Evolutionary conservation across 2,113 vertebrate genomes (phyloP), one percentile per base, ranked within the genome.

Genomic region (Solenodon paradoxus): DNA sequence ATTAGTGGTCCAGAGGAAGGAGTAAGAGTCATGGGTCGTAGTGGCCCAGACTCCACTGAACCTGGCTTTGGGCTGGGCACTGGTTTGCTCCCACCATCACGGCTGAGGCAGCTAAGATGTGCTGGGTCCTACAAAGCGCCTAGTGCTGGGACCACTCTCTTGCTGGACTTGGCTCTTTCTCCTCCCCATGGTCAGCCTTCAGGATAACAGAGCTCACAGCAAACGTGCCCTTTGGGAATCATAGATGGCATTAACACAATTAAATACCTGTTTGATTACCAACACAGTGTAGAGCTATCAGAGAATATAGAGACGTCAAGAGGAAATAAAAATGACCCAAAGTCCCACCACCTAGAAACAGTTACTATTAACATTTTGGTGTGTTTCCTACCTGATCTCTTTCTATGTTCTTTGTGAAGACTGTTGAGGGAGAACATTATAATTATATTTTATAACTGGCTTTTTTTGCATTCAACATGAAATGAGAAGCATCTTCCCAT

Each of bases 401-500:
- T 86, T 38, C 40, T 57, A 20, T 63, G 26, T 1, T 57, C 7
- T 40, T 77, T 82, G 35, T n/a, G 71, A 71, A 49, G 8, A 49
- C 79, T 77, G 64, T 82, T 77, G 47, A 90, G 51, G 16, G 45
- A 17, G 64, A 64, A 22, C 45, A 59, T 55, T 49, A 38, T 0
- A 19, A 1, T 64, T 22, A 17, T n/a, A 9, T n/a, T 81, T 42
- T 55, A 7, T 71, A 32, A 69, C 45, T 71, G 11, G 49, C 15
- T n/a, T 92, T 88, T 88, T 47, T 5, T 47, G 66, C 71, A 69
- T 57, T 77, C n/a, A n/a, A 40, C 24, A 24, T 85, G 66, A 22
- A 40, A n/a, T 63, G 40, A 47, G 16, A 92, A 89, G 2, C 47
- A 64, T 69, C 22, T 77, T 71, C 66, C 26, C 7, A 20, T 61